Conservation (phyloP, 2,888 invertebrate genomes). For the Carterocephalus palaemon region DNA sequence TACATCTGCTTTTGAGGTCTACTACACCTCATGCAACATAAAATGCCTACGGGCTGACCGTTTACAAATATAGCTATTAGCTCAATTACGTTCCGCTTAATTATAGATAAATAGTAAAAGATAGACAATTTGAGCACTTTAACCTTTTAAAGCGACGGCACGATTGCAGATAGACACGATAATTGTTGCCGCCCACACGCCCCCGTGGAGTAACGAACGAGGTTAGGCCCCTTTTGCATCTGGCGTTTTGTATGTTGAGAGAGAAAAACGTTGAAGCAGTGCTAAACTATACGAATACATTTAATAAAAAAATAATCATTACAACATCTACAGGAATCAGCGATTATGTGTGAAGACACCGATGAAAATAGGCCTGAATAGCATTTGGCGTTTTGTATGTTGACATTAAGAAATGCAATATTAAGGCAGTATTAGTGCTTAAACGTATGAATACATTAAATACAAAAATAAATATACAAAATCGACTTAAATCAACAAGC, state of each 20-base stretch:
- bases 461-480: too few species aligned
- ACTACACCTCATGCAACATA: not conserved
- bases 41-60: conserved; percentile 3
- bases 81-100: conserved; percentile 21
- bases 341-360: too few species aligned
- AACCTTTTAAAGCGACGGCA: conserved; percentile 32
- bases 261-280: not conserved
- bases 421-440: too few species aligned
- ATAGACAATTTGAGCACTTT: conserved; percentile 22
- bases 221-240: not conserved
- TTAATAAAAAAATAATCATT: too few species aligned
- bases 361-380: too few species aligned
- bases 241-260: conserved; percentile 1
- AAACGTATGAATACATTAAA: too few species aligned
- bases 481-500: too few species aligned
- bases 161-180: conserved; percentile 44
- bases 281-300: too few species aligned
- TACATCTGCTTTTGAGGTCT: too few species aligned
- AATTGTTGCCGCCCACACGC: conserved; percentile 29
- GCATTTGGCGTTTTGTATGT: too few species aligned
- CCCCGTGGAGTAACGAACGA: conserved; percentile 23
- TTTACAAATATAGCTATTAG: conserved; percentile 23
- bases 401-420: too few species aligned
- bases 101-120: conserved; percentile 24
- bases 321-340: too few species aligned